Evolutionary conservation across 2,113 vertebrate genomes (phyloP).

Genomic region (Phaetusa simplex): DNA sequence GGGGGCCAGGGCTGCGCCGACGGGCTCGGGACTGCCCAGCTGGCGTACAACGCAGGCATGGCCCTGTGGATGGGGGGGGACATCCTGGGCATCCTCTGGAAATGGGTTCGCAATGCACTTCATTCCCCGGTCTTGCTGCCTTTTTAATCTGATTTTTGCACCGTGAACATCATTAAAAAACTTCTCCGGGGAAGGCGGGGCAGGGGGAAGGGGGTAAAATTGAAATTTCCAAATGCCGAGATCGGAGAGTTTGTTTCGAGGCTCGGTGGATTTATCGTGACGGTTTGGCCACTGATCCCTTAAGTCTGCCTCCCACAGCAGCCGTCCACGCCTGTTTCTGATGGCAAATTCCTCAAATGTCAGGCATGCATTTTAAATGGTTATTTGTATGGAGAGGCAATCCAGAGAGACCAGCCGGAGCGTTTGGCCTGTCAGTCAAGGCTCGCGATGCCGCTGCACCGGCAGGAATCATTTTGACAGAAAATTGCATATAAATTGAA

Average conservation of each 20-base stretch:
- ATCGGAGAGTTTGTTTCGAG: neutral
- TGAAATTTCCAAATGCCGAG: neutral
- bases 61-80: no score
- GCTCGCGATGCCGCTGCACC: accelerated
- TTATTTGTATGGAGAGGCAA: neutral
- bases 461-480: neutral
- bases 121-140: neutral
- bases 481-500: constrained; percentile 28
- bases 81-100: neutral
- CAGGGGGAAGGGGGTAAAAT: neutral
- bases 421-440: neutral
- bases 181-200: neutral
- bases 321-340: neutral
- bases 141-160: neutral
- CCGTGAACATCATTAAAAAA: neutral
- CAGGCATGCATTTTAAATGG: neutral
- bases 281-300: neutral
- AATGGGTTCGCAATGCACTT: neutral
- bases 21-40: neutral
- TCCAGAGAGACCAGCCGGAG: neutral
- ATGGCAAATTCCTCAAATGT: neutral
- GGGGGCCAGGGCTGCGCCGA: accelerated
- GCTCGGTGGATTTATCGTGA: neutral
- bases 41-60: neutral
- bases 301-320: neutral